Percentiles rank a stretch among this genome's conserved stretches.
Conservation (phyloP, 1,140 invertebrate genomes). For the Frieseomelitta varia region DNA sequence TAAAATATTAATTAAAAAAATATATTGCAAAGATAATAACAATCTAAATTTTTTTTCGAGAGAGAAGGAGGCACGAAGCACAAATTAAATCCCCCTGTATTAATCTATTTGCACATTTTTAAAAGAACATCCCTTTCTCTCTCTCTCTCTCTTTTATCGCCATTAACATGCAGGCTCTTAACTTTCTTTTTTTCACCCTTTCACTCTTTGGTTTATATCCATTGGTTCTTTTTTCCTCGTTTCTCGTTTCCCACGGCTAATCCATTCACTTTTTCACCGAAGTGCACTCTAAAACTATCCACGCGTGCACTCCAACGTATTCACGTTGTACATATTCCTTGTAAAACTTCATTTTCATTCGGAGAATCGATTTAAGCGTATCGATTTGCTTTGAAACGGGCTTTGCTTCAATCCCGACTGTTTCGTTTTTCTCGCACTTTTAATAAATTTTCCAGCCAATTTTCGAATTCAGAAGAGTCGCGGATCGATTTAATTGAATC, state of each 20-base stretch:
- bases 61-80: neutral
- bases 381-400: neutral
- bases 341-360: conserved; percentile 13
- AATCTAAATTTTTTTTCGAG: neutral
- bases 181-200: neutral
- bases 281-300: neutral
- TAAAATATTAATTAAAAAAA: no score
- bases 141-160: no score
- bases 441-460: neutral
- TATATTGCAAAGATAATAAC: no score
- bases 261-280: neutral
- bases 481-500: no score
- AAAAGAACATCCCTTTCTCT: neutral
- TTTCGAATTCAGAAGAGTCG: neutral
- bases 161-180: neutral
- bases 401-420: neutral
- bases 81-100: neutral
- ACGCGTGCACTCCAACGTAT: neutral
- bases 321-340: neutral
- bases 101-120: neutral
- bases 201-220: neutral
- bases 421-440: neutral
- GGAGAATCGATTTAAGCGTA: neutral
- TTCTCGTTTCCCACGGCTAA: neutral
- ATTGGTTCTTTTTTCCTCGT: neutral